Evolutionary conservation across 2,888 invertebrate species (phyloP).

Genomic region (Calameuta pallipes): DNA sequence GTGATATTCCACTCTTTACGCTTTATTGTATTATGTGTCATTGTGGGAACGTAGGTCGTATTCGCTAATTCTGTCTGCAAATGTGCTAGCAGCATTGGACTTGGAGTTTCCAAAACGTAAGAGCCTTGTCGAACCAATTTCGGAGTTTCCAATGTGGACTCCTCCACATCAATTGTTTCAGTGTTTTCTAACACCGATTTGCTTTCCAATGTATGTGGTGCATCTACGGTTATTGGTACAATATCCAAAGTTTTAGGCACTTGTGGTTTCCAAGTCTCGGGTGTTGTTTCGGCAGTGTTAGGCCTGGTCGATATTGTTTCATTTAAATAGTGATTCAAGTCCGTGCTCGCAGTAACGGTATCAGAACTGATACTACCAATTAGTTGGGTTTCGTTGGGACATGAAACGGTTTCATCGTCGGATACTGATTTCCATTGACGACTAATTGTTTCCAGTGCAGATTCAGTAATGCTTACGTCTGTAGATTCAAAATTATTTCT

Average conservation of each 20-base stretch:
- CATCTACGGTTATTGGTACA: constrained; percentile 52
- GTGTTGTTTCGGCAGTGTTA: constrained; percentile 35
- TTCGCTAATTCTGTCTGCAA: constrained; percentile 62
- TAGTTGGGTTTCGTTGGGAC: constrained; percentile 25
- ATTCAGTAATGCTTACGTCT: constrained; percentile 15
- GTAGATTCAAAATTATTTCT: constrained; percentile 13
- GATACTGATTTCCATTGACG: constrained; percentile 17
- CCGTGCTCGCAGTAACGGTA: constrained; percentile 36
- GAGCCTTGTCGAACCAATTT: constrained; percentile 79
- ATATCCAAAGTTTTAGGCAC: constrained; percentile 61
- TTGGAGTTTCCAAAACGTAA: constrained; percentile 82
- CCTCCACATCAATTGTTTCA: constrained; percentile 43
- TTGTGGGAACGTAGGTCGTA: constrained; percentile 45
- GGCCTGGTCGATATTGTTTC: constrained; percentile 37
- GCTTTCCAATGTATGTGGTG: constrained; percentile 28
- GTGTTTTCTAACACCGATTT: constrained; percentile 5
- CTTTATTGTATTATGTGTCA: constrained; percentile 29
- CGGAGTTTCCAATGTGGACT: constrained; percentile 64
- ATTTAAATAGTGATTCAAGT: constrained; percentile 45
- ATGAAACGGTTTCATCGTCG: constrained; percentile 22
- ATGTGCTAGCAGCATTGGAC: constrained; percentile 78
- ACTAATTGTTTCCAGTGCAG: constrained; percentile 5
- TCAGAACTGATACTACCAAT: constrained; percentile 38
- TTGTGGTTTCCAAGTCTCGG: constrained; percentile 51
- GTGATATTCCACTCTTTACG: constrained; percentile 54